Base-by-base conservation (phyloP, 1,140 invertebrate species). In the Scaptomyza graminum region DNA sequence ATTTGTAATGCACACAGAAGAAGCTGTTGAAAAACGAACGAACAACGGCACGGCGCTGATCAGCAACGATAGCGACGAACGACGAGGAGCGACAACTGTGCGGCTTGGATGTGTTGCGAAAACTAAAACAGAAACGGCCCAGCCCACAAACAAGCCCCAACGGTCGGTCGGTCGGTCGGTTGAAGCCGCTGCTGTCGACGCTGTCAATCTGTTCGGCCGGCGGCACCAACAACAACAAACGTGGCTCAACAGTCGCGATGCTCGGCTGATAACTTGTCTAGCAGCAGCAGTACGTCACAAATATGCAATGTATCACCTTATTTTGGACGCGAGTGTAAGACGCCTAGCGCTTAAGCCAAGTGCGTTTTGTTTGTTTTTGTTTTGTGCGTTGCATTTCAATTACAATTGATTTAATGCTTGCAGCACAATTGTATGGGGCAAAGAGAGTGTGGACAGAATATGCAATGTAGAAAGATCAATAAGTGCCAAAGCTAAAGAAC, bases 81-180 rank as follows among this genome's bases (percentile, higher is more conserved):
- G n/a, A n/a, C n/a, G n/a, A n/a, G 12, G 13, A 46, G 69, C 34
- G 72, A 55, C 67, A 78, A 79, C 82, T 87, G 83, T 79, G 75
- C 57, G 79, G 74, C 71, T 87, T 88, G 82, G 56, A 76, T 76
- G 82, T 88, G 72, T 79, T 88, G 83, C 75, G 82, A 82, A 87
- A 87, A 87, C 83, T 87, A 88, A 87, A 87, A 50, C 50, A 54
- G 51, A 56, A 66, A 66, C 41, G 46, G 57, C 46, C 66, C 55
- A 57, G 61, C 46, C 66, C 70, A 68, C 51, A 57, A 56, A 37
- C 71, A 69, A 54, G 59, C 59, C 71, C 65, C 61, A 34, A 41
- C 37, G 31, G 31, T 34, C 31, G 31, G 28, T 4, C 47, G 55
- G 25, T 25, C 25, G 25, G 28, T 28, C 28, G 28, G 52, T 76